A percentile compares a stretch with the other conserved stretches of the same genome.
Conservation (phyloP, 2,797 vertebrate genomes). For the Aplochiton taeniatus region DNA sequence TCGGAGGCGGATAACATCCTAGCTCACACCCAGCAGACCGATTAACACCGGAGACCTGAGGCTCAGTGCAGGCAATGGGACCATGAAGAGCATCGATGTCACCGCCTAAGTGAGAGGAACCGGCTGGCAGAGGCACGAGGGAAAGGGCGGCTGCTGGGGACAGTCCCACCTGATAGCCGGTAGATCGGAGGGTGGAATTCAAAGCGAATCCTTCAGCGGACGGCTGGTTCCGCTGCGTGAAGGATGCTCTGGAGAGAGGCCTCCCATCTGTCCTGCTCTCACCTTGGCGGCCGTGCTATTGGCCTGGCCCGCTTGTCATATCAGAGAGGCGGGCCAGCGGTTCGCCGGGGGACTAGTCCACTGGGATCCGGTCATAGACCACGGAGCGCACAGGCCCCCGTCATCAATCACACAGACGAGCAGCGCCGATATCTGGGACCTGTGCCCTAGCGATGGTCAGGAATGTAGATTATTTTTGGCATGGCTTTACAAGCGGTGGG, state of each 20-base stretch:
- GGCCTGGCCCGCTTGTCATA: constrained; percentile 64
- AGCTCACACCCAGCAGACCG: constrained; percentile 49
- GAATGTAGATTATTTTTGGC: constrained; percentile 47
- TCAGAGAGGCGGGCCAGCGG: constrained; percentile 53
- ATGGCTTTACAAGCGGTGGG: not conserved
- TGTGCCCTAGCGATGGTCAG: constrained; percentile 41
- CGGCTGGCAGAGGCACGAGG: constrained; percentile 21
- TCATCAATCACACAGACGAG: constrained; percentile 72
- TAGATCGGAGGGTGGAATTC: constrained; percentile 41
- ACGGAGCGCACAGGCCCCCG: constrained; percentile 57
- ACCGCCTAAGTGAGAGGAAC: constrained; percentile 17
- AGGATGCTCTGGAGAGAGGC: constrained; percentile 50
- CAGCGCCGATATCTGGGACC: constrained; percentile 49
- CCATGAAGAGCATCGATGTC: constrained; percentile 61
- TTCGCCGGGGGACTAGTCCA: constrained; percentile 59
- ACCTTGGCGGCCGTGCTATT: constrained; percentile 62
- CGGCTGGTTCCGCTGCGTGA: constrained; percentile 53
- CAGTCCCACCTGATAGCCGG: not conserved
- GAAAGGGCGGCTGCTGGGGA: constrained; percentile 41
- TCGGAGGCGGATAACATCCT: constrained; percentile 42
- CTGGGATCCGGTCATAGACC: constrained; percentile 65
- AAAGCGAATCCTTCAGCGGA: constrained; percentile 61
- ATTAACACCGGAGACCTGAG: constrained; percentile 63
- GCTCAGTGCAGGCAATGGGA: constrained; percentile 42
- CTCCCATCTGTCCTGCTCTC: constrained; percentile 69